Conservation (phyloP, 2,797 vertebrate genomes). For the Uromys caudimaculatus region DNA sequence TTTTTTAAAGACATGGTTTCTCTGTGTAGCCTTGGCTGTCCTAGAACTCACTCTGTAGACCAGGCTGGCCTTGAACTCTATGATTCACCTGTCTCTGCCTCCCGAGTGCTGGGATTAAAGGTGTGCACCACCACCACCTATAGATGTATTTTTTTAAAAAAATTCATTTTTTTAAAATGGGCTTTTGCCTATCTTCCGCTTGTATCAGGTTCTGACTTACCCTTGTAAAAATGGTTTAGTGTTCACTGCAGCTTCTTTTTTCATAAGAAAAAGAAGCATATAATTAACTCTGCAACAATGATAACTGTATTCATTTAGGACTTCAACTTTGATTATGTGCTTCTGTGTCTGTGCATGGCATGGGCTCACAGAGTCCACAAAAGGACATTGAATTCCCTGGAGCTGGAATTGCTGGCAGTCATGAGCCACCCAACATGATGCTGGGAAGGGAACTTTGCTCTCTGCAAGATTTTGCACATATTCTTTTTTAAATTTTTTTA, state of each 20-base stretch:
- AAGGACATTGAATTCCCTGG: background rate
- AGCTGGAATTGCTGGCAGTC: background rate
- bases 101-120: background rate
- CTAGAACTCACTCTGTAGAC: background rate
- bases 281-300: background rate
- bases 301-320: background rate
- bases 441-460: background rate
- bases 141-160: background rate
- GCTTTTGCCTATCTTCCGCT: constrained; percentile 4
- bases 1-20: background rate
- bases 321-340: background rate
- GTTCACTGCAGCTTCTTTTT: constrained; percentile 39
- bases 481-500: too few relatives aligned
- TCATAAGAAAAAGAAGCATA: background rate
- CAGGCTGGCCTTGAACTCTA: background rate
- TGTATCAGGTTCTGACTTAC: constrained; percentile 51
- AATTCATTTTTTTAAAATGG: too few relatives aligned
- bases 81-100: background rate
- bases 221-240: constrained; percentile 25
- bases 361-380: background rate
- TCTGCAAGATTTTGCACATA: background rate
- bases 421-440: background rate
- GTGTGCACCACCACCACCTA: background rate
- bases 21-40: background rate
- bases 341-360: background rate